Percentiles rank a stretch among this genome's conserved stretches.
These are phyloP conservation scores for Crematogaster levior DNA, from an alignment of 2,888 invertebrate genomes.

Conservation along the genomic window DNA sequence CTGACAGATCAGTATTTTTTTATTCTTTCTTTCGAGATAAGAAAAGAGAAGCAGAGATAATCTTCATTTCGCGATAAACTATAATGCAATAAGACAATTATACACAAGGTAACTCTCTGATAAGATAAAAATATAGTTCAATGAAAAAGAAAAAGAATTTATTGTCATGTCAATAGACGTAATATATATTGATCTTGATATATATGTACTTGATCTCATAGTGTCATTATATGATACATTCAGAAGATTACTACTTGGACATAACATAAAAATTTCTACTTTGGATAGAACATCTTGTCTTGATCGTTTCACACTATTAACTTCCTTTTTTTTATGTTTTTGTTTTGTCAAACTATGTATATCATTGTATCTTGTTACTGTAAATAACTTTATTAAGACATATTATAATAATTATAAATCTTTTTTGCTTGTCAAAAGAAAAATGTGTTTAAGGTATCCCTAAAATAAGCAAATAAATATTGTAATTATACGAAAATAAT, in stretches of 20 bases:
- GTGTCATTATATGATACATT: not conserved
- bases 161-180: not conserved
- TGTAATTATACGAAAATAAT: too few relatives aligned
- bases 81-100: not conserved
- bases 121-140: conserved; percentile 3
- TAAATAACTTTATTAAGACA: not conserved
- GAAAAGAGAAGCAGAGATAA: not conserved
- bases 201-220: too few relatives aligned
- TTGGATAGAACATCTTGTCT: not conserved
- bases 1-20: not conserved
- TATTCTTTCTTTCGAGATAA: not conserved
- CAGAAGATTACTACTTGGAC: not conserved
- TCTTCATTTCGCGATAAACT: not conserved
- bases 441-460: not conserved
- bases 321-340: not conserved
- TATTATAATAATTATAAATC: not conserved
- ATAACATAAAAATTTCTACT: not conserved
- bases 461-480: too few relatives aligned
- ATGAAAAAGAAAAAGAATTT: not conserved
- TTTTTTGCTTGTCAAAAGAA: not conserved
- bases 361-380: not conserved
- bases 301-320: not conserved
- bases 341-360: not conserved
- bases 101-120: not conserved
- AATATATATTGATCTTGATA: not conserved